Percentiles rank a stretch among this genome's conserved stretches.
These are phyloP conservation scores for Trematocara nigrifrons DNA, from an alignment of 2,113 vertebrate species.

Conservation along the genomic window DNA sequence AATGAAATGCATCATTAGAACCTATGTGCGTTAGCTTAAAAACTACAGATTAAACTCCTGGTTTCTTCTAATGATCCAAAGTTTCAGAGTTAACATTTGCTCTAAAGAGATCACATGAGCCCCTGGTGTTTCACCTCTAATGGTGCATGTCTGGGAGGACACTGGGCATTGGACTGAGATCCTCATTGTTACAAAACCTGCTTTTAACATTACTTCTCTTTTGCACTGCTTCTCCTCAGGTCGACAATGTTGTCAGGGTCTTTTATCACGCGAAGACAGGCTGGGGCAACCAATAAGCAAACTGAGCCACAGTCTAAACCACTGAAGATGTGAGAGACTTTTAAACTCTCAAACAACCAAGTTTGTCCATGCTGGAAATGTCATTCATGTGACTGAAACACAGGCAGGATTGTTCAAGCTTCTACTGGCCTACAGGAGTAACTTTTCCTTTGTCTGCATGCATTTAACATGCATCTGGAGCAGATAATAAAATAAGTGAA, in stretches of 20 bases:
- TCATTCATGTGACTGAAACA: background rate
- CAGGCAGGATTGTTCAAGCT: background rate
- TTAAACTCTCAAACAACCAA: background rate
- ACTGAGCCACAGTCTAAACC: background rate
- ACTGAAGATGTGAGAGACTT: conserved; percentile 1
- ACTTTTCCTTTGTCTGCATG: conserved; percentile 12
- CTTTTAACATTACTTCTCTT: background rate
- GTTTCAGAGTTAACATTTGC: conserved; percentile 20
- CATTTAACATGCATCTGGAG: conserved; percentile 15
- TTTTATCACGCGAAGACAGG: background rate
- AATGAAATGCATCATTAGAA: conserved; percentile 11
- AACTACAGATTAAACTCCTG: background rate
- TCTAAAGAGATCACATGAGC: background rate
- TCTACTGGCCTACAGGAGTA: conserved; percentile 6
- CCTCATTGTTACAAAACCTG: background rate
- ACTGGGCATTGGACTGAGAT: background rate
- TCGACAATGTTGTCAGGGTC: background rate
- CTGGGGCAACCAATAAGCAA: background rate
- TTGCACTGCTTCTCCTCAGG: background rate
- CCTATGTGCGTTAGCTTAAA: background rate
- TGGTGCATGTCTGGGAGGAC: conserved; percentile 33
- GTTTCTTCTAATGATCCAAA: conserved; percentile 19
- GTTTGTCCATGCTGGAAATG: background rate
- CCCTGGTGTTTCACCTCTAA: conserved; percentile 36
- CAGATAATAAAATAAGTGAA: background rate